Evolutionary conservation across 2,113 vertebrate species (phyloP).

Genomic region (Ptyas mucosa): DNA sequence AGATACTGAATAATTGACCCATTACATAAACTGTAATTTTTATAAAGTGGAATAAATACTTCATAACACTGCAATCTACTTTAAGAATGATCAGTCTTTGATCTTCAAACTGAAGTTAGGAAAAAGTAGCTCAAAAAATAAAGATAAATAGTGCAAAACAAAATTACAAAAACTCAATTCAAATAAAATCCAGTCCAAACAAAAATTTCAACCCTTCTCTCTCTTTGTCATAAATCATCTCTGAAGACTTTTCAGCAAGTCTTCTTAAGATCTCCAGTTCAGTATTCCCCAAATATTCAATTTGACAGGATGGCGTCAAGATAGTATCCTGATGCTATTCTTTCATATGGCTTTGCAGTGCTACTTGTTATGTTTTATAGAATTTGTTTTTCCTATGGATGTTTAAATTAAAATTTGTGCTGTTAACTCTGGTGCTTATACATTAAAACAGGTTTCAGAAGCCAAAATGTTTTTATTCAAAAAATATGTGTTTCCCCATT

Average conservation of each 20-base stretch:
- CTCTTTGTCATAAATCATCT: neutral
- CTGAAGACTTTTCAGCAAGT: neutral
- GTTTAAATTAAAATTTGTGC: neutral
- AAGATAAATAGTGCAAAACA: neutral
- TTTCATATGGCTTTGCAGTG: neutral
- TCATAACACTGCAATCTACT: neutral
- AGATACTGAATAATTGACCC: neutral
- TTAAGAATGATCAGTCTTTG: neutral
- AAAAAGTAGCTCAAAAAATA: neutral
- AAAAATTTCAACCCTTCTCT: neutral
- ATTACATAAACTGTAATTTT: neutral
- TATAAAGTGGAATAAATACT: neutral
- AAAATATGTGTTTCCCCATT: neutral
- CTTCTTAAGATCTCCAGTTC: neutral
- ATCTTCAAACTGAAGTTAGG: neutral
- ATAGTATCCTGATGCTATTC: neutral
- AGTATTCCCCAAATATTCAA: neutral
- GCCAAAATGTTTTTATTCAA: neutral
- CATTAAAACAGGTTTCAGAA: neutral
- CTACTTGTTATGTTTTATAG: neutral
- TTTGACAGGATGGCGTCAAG: neutral
- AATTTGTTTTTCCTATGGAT: neutral
- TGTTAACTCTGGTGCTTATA: neutral
- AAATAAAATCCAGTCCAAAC: neutral
- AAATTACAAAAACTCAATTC: neutral